Conservation (phyloP, 2,888 invertebrate species). For the Phyto melanocephala region DNA sequence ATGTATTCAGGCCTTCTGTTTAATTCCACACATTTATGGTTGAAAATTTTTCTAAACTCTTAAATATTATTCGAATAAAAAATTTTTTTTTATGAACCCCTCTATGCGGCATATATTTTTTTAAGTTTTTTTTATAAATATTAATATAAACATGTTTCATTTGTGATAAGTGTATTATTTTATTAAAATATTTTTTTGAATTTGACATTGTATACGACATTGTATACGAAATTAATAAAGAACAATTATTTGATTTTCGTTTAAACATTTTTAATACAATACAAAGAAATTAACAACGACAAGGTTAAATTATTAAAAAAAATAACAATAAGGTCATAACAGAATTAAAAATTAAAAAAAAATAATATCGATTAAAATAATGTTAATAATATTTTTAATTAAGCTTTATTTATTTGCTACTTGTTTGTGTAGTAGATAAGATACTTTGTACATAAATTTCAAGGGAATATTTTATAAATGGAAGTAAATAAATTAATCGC, state of each 20-base stretch:
- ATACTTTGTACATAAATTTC: not conserved
- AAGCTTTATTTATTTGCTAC: conserved; percentile 25
- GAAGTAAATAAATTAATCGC: no score
- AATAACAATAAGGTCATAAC: conserved; percentile 21
- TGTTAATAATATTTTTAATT: conserved; percentile 52
- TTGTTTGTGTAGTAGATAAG: not conserved
- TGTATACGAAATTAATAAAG: conserved; percentile 15
- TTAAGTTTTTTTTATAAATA: not conserved
- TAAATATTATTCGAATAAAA: no score
- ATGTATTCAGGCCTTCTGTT: no score
- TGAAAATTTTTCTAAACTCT: no score
- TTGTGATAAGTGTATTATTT: conserved; percentile 26
- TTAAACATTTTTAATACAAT: not conserved
- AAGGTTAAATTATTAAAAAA: not conserved
- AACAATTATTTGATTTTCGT: not conserved
- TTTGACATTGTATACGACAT: no score
- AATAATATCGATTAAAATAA: conserved; percentile 27
- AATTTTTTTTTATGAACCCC: no score
- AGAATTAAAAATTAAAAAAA: not conserved
- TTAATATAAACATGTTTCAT: conserved; percentile 32
- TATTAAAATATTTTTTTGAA: conserved; percentile 8
- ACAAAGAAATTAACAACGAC: not conserved
- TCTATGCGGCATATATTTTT: no score
- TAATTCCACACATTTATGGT: no score
- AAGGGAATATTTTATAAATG: not conserved